Percentiles rank a stretch among this genome's conserved stretches.
phyloP scores from a whole-genome alignment of 2,113 vertebrate species.

The Hiodon alosoides region DNA sequence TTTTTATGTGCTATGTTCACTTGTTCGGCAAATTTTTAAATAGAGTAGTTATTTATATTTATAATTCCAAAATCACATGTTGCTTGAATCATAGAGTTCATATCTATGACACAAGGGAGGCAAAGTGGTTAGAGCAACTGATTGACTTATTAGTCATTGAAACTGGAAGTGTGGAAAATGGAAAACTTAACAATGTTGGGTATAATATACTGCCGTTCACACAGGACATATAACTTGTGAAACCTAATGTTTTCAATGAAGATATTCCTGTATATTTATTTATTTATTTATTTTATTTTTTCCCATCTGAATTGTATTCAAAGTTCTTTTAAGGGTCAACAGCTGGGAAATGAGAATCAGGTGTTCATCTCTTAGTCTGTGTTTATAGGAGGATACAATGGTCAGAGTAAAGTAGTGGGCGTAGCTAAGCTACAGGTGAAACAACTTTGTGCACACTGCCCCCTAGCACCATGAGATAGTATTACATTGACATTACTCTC shows the following conservation, averaged over 20 bases:
- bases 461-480: constrained; percentile 12
- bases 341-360: background rate
- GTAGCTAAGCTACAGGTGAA: background rate
- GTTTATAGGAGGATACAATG: background rate
- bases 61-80: background rate
- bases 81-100: background rate
- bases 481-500: background rate
- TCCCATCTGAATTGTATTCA: background rate
- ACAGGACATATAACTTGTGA: background rate
- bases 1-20: background rate
- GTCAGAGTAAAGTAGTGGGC: background rate
- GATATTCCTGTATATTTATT: background rate
- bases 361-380: background rate
- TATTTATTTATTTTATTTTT: background rate
- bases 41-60: background rate
- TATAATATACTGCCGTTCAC: background rate
- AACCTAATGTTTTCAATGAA: background rate
- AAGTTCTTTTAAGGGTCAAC: background rate
- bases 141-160: background rate
- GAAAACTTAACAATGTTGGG: background rate
- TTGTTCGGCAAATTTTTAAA: background rate
- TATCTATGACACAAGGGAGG: background rate
- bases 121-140: background rate
- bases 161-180: background rate
- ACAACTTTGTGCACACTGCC: constrained; percentile 17